Evolutionary conservation across 2,797 vertebrate species (phyloP), one percentile per base, ranked within the genome.

Genomic region (Malacoraja senta): DNA sequence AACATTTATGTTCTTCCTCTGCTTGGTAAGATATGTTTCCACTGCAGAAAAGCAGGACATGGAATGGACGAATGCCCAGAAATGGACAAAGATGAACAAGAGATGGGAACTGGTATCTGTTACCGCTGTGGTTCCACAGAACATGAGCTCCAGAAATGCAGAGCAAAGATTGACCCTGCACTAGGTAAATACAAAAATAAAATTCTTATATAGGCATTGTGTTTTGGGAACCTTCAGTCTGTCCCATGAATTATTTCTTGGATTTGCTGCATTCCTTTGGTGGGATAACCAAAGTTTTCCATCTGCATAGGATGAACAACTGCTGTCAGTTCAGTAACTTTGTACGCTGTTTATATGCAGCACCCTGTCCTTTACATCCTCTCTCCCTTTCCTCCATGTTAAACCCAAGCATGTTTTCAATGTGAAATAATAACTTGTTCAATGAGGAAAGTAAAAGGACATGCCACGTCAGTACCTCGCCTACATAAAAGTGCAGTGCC

Each of bases 111-210:
- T 0, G 99, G 97, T 4, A 99, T 99, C 95, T 99, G 99, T 93
- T 99, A 98, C 94, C 97, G 98, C 7, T 99, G 99, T 1, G 99
- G 99, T 6, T 99, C 99, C 93, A 98, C 98, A 0, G 98, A 99
- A 74, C 99, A 99, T 0, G 98, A 99, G 93, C 96, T 99, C 94
- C 96, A 96, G 71, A 97, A 95, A 24, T 99, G 99, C 94, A 96
- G 94, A 94, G 98, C 98, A 8, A 99, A 98, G 96, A 95, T 98
- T 93, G 98, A 99, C 94, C 98, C 98, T 0, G 97, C 97, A 21
- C 94, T 98, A 88, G 98, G 98, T 99, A 96, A 92, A 97, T 81
- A 0, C 8, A 6, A 58, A 4, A 8, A 35, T 24, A 58, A 74
- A 9, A 29, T 2, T 38, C 29, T 74, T 12, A 15, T 53, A 91